These are phyloP conservation scores for Dastarcus helophoroides DNA, from an alignment of 2,888 invertebrate genomes.

Conservation along the genomic window DNA sequence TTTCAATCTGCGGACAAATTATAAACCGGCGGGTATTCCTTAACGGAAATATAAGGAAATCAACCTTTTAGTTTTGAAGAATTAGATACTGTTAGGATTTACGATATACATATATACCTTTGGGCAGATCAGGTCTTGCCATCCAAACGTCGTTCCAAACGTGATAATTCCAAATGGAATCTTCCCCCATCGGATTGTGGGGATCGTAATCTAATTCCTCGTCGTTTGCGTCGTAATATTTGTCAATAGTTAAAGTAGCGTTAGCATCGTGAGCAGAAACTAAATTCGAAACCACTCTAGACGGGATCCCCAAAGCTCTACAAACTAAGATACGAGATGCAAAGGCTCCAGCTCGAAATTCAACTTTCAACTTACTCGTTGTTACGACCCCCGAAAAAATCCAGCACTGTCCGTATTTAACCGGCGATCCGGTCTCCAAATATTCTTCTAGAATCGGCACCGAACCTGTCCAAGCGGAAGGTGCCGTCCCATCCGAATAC, in stretches of 20 bases:
- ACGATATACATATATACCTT: no score
- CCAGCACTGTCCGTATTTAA: conserved; percentile 80
- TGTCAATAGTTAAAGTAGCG: conserved; percentile 65
- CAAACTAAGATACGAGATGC: conserved; percentile 45
- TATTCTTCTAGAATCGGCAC: conserved; percentile 66
- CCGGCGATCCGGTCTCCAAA: conserved; percentile 49
- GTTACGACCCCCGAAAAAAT: conserved; percentile 74
- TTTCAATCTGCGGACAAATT: no score
- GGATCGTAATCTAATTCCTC: conserved; percentile 56
- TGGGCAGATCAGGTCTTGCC: conserved; percentile 64
- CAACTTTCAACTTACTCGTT: conserved; percentile 44
- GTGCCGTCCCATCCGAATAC: conserved; percentile 63
- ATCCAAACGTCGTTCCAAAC: conserved; percentile 87
- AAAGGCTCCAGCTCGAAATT: neutral
- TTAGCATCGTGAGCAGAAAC: conserved; percentile 81
- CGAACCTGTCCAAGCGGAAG: conserved; percentile 71
- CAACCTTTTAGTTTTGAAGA: no score
- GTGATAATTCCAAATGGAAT: conserved; percentile 82
- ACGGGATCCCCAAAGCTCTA: conserved; percentile 69
- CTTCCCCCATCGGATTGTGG: conserved; percentile 53
- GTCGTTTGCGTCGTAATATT: conserved; percentile 56
- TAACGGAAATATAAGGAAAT: no score
- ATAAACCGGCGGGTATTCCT: no score
- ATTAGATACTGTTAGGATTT: no score
- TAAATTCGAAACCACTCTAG: conserved; percentile 69